Conservation (phyloP, 2,888 invertebrate genomes). For the Ophion ventricosus region DNA sequence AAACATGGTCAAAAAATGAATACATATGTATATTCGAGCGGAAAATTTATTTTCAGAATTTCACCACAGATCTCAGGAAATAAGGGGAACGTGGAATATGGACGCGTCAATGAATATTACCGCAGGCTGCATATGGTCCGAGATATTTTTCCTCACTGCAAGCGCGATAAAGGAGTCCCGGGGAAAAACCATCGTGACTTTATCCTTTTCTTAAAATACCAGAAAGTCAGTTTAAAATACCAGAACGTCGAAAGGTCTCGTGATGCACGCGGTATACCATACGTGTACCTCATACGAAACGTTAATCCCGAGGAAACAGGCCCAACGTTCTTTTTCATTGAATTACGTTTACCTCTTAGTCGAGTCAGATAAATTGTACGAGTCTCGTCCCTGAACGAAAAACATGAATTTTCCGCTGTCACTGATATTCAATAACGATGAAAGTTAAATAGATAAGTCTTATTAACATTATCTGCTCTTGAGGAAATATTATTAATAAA, state of each 20-base stretch:
- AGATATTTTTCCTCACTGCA: not conserved
- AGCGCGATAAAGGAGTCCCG: not conserved
- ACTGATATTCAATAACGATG: not conserved
- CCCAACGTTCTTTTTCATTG: not conserved
- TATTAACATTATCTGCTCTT: not conserved
- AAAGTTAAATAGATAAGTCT: not conserved
- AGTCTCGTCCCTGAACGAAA: not conserved
- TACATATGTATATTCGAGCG: not conserved
- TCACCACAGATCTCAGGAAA: not conserved
- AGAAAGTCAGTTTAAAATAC: constrained; percentile 29
- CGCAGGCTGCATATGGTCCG: not conserved
- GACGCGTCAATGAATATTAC: not conserved
- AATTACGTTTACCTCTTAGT: constrained; percentile 6
- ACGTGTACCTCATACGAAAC: constrained; percentile 18
- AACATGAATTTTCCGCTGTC: not conserved
- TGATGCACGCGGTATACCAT: not conserved
- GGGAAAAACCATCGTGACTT: constrained; percentile 51
- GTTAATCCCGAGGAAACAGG: constrained; percentile 20
- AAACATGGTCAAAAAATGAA: too few species aligned
- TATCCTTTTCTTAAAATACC: constrained; percentile 40
- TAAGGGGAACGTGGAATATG: not conserved
- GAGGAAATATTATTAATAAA: not conserved
- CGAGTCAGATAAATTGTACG: not conserved
- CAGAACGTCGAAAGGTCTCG: constrained; percentile 18
- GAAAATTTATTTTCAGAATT: not conserved